Conservation (phyloP, 2,797 vertebrate genomes). For the Takifugu ocellatus region DNA sequence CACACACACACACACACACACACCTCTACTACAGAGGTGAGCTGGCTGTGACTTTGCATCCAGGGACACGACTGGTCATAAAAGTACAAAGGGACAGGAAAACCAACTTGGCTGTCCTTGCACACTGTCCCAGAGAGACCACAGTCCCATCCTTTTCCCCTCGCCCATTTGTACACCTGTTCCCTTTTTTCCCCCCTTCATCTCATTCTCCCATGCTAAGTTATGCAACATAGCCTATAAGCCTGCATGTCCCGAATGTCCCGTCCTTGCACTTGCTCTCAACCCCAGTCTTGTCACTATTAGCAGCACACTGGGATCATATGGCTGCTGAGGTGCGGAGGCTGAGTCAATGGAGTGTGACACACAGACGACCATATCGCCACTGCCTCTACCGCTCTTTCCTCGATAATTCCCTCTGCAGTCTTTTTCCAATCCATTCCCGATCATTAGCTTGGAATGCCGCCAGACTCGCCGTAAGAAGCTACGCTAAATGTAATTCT, state of each 20-base stretch:
- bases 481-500: slow-evolving; percentile 25
- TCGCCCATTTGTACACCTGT: slow-evolving; percentile 42
- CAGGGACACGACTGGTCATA: slow-evolving; percentile 49
- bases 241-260: slow-evolving; percentile 14
- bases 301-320: slow-evolving; percentile 74
- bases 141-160: slow-evolving; percentile 80
- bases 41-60: slow-evolving; percentile 52
- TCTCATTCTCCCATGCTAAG: slow-evolving; percentile 37
- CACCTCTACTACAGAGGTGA: slow-evolving; percentile 51
- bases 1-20: neutral
- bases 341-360: slow-evolving; percentile 84
- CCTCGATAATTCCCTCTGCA: slow-evolving; percentile 38
- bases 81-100: slow-evolving; percentile 46
- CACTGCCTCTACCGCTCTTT: slow-evolving; percentile 73
- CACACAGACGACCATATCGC: slow-evolving; percentile 65
- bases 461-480: slow-evolving; percentile 52
- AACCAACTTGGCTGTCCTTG: slow-evolving; percentile 87
- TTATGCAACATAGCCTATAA: slow-evolving; percentile 46
- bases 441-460: slow-evolving; percentile 53
- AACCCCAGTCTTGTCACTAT: slow-evolving; percentile 70
- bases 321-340: slow-evolving; percentile 79
- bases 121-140: slow-evolving; percentile 74
- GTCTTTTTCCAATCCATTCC: slow-evolving; percentile 39
- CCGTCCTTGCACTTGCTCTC: slow-evolving; percentile 64
- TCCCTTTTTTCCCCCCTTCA: slow-evolving; percentile 17